These are phyloP conservation scores for Spodoptera picta DNA, from an alignment of 2,888 invertebrate species.

Conservation along the genomic window DNA sequence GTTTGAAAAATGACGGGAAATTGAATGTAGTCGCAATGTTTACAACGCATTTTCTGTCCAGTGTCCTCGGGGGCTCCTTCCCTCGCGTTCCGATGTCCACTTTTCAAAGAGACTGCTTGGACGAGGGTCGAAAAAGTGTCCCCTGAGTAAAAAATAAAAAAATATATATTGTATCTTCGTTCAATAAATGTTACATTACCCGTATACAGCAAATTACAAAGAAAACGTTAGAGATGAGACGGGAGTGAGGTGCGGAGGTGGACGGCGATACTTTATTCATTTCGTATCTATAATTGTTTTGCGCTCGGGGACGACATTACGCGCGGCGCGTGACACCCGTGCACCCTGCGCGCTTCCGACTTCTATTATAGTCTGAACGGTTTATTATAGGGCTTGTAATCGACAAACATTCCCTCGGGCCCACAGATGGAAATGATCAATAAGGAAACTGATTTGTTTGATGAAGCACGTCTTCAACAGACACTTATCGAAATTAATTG, in stretches of 20 bases:
- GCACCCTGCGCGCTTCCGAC: conserved; percentile 23
- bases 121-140: conserved; percentile 89
- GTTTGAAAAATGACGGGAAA: conserved; percentile 90
- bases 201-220: conserved; percentile 82
- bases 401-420: conserved; percentile 2
- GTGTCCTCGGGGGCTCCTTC: conserved; percentile 87
- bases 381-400: conserved; percentile 15
- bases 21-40: conserved; percentile 90
- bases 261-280: conserved; percentile 81
- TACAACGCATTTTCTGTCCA: conserved; percentile 89
- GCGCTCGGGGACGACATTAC: conserved; percentile 78
- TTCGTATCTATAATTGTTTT: conserved; percentile 83
- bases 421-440: neutral
- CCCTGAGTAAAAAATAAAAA: conserved; percentile 88
- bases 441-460: neutral
- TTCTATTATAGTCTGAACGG: conserved; percentile 22
- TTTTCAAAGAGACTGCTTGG: conserved; percentile 89
- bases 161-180: conserved; percentile 85
- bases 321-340: conserved; percentile 34
- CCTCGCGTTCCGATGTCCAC: conserved; percentile 89
- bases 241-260: conserved; percentile 66
- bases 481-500: no score
- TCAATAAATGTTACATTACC: conserved; percentile 80
- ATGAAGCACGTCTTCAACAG: no score
- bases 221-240: conserved; percentile 74